Conservation (phyloP, 1,140 invertebrate species). For the Cataglyphis hispanica region DNA sequence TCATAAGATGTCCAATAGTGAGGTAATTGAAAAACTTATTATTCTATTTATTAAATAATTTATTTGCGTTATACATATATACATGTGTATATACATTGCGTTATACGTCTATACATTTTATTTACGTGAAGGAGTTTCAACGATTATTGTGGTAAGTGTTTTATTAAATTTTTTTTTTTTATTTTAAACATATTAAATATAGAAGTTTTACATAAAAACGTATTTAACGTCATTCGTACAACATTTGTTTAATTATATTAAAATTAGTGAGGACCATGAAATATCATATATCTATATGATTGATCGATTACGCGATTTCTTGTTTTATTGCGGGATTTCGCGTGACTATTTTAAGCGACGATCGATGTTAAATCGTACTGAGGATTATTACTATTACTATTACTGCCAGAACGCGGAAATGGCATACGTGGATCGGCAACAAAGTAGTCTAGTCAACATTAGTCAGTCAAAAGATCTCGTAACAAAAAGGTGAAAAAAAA, state of each 20-base stretch:
- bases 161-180: background rate
- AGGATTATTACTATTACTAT: constrained; percentile 66
- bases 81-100: background rate
- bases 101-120: constrained; percentile 9
- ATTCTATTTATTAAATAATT: constrained; percentile 2
- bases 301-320: constrained; percentile 18
- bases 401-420: constrained; percentile 74
- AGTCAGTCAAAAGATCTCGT: constrained; percentile 61
- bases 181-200: background rate
- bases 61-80: constrained; percentile 15
- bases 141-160: background rate
- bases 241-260: background rate
- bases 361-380: constrained; percentile 46
- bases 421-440: constrained; percentile 60
- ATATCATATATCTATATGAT: constrained; percentile 5
- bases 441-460: constrained; percentile 69
- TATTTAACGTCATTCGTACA: background rate
- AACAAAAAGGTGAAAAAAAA: constrained; percentile 23
- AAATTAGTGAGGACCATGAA: background rate
- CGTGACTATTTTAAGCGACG: constrained; percentile 28
- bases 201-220: background rate
- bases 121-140: background rate
- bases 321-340: background rate
- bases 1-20: background rate
- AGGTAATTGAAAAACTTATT: constrained; percentile 8